Conservation (phyloP, 2,113 vertebrate species). For the Craseonycteris thonglongyai region DNA sequence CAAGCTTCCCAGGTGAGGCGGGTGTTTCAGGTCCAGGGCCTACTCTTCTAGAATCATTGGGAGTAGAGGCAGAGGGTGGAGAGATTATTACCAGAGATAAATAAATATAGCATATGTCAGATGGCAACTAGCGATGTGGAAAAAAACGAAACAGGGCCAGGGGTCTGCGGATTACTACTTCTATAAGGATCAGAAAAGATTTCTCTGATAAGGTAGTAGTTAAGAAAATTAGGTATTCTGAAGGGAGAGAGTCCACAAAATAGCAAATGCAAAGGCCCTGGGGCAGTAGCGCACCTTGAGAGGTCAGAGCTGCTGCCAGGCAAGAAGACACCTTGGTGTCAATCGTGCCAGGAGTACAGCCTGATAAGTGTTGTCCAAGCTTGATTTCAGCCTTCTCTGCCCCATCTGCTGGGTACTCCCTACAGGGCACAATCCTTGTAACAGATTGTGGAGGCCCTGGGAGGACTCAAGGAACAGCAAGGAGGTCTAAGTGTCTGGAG, state of each 20-base stretch:
- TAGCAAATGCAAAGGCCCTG: neutral
- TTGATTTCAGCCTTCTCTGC: neutral
- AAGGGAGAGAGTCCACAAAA: neutral
- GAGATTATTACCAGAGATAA: neutral
- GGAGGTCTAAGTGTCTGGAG: neutral
- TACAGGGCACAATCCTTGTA: neutral
- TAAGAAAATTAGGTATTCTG: neutral
- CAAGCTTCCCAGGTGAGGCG: neutral
- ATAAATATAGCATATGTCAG: neutral
- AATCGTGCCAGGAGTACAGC: neutral
- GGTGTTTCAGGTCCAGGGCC: neutral
- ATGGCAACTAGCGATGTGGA: neutral
- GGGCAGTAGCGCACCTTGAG: neutral
- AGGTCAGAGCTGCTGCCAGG: neutral
- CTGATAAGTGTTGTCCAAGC: neutral
- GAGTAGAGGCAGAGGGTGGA: neutral
- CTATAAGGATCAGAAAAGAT: neutral
- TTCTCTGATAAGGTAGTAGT: neutral
- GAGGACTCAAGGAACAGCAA: neutral
- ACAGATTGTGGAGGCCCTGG: neutral
- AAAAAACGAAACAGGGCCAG: neutral
- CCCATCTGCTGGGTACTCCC: neutral
- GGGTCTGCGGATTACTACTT: no score
- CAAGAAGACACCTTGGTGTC: neutral
- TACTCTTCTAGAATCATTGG: neutral